A percentile compares a stretch with the other conserved stretches of the same genome.
phyloP scores from a whole-genome alignment of 2,888 invertebrate species.

The Malthinus seriepunctatus region DNA sequence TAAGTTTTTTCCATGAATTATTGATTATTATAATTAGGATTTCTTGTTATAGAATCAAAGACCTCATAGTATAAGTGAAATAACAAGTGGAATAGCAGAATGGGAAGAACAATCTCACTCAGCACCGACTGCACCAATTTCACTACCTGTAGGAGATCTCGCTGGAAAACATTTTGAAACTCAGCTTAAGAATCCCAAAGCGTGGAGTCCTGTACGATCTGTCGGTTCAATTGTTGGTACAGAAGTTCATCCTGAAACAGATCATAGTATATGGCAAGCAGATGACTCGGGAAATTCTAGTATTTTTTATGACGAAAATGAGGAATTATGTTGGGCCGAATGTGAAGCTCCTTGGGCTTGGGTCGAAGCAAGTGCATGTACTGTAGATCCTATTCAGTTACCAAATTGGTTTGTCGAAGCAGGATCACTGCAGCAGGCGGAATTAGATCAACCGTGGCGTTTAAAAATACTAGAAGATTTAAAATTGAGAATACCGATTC shows the following conservation, averaged over 20 bases:
- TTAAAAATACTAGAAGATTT: conserved; percentile 71
- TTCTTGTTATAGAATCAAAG: conserved; percentile 49
- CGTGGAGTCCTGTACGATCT: conserved; percentile 88
- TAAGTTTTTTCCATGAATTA: conserved; percentile 40
- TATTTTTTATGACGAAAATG: conserved; percentile 80
- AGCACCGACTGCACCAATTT: conserved; percentile 70
- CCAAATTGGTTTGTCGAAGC: conserved; percentile 71
- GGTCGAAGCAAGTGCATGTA: conserved; percentile 73
- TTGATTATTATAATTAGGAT: not conserved
- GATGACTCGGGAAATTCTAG: conserved; percentile 72
- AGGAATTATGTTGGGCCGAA: conserved; percentile 77
- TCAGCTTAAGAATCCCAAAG: conserved; percentile 77
- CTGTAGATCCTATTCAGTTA: conserved; percentile 68
- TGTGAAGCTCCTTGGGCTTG: conserved; percentile 82
- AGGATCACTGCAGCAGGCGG: conserved; percentile 56
- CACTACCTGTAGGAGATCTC: conserved; percentile 62
- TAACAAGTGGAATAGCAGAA: conserved; percentile 55
- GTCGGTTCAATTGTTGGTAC: conserved; percentile 83
- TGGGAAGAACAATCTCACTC: conserved; percentile 75
- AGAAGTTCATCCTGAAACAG: conserved; percentile 85
- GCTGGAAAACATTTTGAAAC: conserved; percentile 71
- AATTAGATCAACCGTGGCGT: conserved; percentile 76
- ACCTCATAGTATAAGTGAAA: conserved; percentile 60
- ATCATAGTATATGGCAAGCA: conserved; percentile 79
- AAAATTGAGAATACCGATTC: conserved; percentile 56